Evolutionary conservation across 2,888 invertebrate species (phyloP), one percentile per base, ranked within the genome.

Genomic region (Hemithea aestivaria): DNA sequence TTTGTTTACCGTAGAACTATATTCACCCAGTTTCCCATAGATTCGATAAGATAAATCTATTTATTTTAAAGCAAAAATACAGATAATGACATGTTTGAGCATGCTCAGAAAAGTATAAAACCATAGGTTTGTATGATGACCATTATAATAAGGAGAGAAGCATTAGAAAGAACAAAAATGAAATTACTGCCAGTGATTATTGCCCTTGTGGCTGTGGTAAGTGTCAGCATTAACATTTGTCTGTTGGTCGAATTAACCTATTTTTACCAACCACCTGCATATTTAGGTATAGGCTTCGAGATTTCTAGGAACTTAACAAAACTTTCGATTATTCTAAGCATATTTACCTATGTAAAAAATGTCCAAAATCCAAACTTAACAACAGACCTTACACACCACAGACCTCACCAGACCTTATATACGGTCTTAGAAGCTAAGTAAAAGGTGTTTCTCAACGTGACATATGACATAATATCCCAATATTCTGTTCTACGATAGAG

Each of bases 51-150:
- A 65, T 66, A 62, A 62, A 49, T 47, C 10, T 68, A 63, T 69
- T 66, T 67, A 56, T 49, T 62, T 24, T 48, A 35, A 50, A 47
- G 34, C 44, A 40, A 48, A 40, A 52, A 46, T 48, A 48, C 33
- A 42, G 41, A 62, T 58, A 67, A 56, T 62, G 46, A 50, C 62
- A 63, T 54, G 43, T 53, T n/a, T n/a, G n/a, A n/a, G n/a, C n/a
- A n/a, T n/a, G n/a, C n/a, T 20, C 7, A 51, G 48, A 60, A 47
- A 52, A 45, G 56, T 78, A 80, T 80, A 81, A 73, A 72, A 66
- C 67, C 63, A 62, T 62, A 45, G 40, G 41, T 50, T 42, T 39
- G 39, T 16, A 20, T 26, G 33, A 22, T 36, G 6, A 49, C 31
- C 36, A 48, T 47, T 51, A 56, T 33, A 54, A 30, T 7, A 33